A percentile compares a stretch with the other conserved stretches of the same genome.
These are phyloP conservation scores for Gephyroberyx darwinii DNA, from an alignment of 2,797 vertebrate species.

Conservation along the genomic window DNA sequence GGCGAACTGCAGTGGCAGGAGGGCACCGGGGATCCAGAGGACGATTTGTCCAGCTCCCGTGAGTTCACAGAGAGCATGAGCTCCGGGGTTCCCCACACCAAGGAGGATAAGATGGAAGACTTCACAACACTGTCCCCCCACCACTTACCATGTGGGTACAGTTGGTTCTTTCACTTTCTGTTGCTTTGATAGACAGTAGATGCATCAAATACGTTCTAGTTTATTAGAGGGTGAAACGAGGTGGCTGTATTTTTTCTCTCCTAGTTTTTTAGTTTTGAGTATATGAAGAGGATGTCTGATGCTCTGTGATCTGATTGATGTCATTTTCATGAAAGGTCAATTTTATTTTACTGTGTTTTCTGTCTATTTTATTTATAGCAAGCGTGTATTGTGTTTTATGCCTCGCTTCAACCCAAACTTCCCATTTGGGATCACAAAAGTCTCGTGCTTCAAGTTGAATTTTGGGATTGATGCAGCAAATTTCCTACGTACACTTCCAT, in stretches of 20 bases:
- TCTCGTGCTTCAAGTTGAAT: constrained; percentile 1
- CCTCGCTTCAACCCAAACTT: too few species aligned
- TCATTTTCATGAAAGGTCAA: background rate
- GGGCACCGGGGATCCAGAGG: background rate
- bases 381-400: too few species aligned
- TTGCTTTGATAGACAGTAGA: background rate
- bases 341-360: background rate
- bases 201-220: background rate
- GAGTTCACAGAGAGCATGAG: constrained; percentile 66
- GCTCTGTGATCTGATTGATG: background rate
- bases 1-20: constrained; percentile 13
- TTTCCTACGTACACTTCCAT: background rate
- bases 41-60: constrained; percentile 13
- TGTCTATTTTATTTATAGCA: background rate
- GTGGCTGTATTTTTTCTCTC: background rate
- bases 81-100: constrained; percentile 16
- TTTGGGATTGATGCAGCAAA: background rate
- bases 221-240: background rate
- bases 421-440: too few species aligned
- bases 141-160: constrained; percentile 69
- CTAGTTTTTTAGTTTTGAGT: background rate
- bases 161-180: background rate
- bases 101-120: constrained; percentile 49
- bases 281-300: background rate
- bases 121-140: constrained; percentile 63